These are phyloP conservation scores for Erebia epiphron DNA, from an alignment of 2,888 invertebrate species.

Conservation along the genomic window DNA sequence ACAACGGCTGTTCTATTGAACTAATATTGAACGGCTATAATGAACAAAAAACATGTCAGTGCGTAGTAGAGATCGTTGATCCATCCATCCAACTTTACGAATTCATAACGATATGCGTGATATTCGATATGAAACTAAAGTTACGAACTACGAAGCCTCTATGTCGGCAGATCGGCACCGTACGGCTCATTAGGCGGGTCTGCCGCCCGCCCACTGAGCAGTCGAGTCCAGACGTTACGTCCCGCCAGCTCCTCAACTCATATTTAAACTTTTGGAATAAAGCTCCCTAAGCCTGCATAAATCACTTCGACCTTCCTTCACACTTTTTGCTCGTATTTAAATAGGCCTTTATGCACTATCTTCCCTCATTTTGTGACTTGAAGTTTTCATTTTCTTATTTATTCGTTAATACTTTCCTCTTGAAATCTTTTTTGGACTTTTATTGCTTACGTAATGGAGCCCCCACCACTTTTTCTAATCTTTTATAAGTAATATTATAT, in stretches of 20 bases:
- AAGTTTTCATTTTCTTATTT: constrained; percentile 12
- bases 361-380: constrained; percentile 64
- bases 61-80: too few species aligned
- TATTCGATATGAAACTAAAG: constrained; percentile 26
- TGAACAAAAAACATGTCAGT: too few species aligned
- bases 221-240: constrained; percentile 21
- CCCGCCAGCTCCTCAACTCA: constrained; percentile 49
- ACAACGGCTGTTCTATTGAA: too few species aligned
- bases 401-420: not conserved
- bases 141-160: constrained; percentile 19
- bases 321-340: constrained; percentile 75
- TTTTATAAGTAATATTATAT: too few species aligned
- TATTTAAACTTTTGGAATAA: constrained; percentile 76
- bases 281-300: constrained; percentile 63
- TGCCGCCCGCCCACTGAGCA: constrained; percentile 8
- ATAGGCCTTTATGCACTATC: constrained; percentile 69
- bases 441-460: not conserved
- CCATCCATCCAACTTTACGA: not conserved
- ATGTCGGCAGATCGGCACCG: constrained; percentile 30
- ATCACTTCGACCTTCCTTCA: constrained; percentile 71
- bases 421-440: not conserved
- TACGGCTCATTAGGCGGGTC: constrained; percentile 39
- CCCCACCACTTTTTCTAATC: too few species aligned
- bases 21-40: too few species aligned
- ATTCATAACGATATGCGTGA: not conserved